phyloP scores from a whole-genome alignment of 2,797 vertebrate genomes.

The Epinephelus coioides region DNA sequence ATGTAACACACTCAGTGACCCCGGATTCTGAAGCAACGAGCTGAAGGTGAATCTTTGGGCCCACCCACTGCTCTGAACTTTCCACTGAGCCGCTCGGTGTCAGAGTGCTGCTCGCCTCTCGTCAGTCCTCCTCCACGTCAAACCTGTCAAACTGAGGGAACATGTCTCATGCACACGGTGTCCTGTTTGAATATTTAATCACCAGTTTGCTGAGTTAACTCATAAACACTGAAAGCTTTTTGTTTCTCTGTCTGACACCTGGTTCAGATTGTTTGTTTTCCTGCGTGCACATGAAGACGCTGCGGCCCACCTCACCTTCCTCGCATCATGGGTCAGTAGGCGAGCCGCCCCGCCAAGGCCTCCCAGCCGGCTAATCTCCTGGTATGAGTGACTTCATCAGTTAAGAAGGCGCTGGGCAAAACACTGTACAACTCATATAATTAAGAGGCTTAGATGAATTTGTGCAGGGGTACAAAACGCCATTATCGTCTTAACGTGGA shows the following conservation, averaged over 20 bases:
- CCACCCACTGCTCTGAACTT: too few relatives aligned
- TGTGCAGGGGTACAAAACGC: slow-evolving; percentile 68
- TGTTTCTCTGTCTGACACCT: slow-evolving; percentile 8
- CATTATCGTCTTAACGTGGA: slow-evolving; percentile 75
- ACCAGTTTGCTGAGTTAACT: not conserved
- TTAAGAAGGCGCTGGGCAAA: slow-evolving; percentile 65
- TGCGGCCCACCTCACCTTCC: slow-evolving; percentile 20
- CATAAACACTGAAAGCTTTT: not conserved
- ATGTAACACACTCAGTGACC: too few relatives aligned
- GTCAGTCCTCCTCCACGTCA: slow-evolving; percentile 51
- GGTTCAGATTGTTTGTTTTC: not conserved
- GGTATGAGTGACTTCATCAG: slow-evolving; percentile 82
- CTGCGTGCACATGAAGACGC: not conserved
- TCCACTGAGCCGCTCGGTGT: too few relatives aligned
- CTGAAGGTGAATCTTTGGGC: slow-evolving; percentile 4
- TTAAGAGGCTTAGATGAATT: slow-evolving; percentile 80
- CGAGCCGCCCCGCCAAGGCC: slow-evolving; percentile 54
- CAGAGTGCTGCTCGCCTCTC: slow-evolving; percentile 18
- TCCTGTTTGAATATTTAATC: slow-evolving; percentile 36
- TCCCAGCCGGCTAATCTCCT: slow-evolving; percentile 73
- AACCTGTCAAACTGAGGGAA: slow-evolving; percentile 30
- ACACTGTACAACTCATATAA: slow-evolving; percentile 70
- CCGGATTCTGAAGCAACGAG: too few relatives aligned
- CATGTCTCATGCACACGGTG: slow-evolving; percentile 4
- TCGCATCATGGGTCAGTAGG: slow-evolving; percentile 56